Percentiles rank a stretch among this genome's conserved stretches.
These are phyloP conservation scores for Phoeniculus purpureus DNA, from an alignment of 2,797 vertebrate genomes.

Conservation along the genomic window DNA sequence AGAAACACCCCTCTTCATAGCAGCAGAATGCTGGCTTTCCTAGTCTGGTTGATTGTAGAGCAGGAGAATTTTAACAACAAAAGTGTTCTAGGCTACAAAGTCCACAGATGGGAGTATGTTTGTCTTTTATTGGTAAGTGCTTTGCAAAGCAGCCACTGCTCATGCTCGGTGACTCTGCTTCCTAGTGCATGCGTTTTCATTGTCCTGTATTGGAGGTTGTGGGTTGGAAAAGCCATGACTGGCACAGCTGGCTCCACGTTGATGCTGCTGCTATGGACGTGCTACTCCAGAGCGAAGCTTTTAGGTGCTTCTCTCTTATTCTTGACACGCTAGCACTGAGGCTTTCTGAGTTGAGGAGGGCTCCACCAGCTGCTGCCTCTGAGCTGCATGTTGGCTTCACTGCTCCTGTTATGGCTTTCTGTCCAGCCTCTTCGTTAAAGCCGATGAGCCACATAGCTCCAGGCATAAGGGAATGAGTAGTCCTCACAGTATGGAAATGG, in stretches of 20 bases:
- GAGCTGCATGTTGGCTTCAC: not conserved
- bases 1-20: not conserved
- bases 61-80: not conserved
- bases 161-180: not conserved
- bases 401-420: not conserved
- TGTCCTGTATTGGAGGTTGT: not conserved
- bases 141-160: not conserved
- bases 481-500: not conserved
- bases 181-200: not conserved
- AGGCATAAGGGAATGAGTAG: not conserved
- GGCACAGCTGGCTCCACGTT: not conserved
- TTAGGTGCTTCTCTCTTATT: not conserved
- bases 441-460: not conserved
- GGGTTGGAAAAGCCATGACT: not conserved
- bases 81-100: not conserved
- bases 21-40: not conserved
- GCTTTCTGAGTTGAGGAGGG: not conserved
- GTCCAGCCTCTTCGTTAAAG: not conserved
- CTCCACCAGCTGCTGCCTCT: not conserved
- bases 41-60: not conserved
- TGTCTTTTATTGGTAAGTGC: not conserved
- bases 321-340: not conserved
- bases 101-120: not conserved
- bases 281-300: not conserved
- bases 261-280: not conserved